Conservation (phyloP, 2,888 invertebrate genomes). For the Pomacea canaliculata region DNA sequence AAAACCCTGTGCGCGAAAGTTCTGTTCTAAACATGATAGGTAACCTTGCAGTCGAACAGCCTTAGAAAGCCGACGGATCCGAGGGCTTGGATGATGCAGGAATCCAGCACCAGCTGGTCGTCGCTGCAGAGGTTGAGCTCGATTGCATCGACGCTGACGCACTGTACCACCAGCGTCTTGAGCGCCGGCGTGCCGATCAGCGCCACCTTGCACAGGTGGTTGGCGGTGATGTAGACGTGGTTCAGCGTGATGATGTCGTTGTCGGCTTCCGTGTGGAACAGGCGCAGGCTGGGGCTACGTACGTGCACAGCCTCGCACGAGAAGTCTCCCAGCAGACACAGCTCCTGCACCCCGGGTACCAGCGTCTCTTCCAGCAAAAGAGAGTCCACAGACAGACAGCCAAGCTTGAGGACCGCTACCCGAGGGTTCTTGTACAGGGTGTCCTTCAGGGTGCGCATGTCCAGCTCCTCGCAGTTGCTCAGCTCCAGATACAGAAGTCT, state of each 20-base stretch:
- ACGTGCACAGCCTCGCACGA: slow-evolving; percentile 53
- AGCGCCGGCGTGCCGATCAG: slow-evolving; percentile 53
- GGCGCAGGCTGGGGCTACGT: slow-evolving; percentile 49
- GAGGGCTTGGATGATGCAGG: slow-evolving; percentile 54
- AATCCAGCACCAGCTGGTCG: slow-evolving; percentile 53
- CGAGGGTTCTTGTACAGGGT: slow-evolving; percentile 42
- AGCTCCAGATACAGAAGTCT: slow-evolving; percentile 47
- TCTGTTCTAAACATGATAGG: too few species aligned
- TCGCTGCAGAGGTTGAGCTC: slow-evolving; percentile 58
- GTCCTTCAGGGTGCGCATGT: slow-evolving; percentile 45
- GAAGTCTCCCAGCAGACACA: slow-evolving; percentile 54
- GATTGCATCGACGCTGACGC: slow-evolving; percentile 55
- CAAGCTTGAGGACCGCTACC: slow-evolving; percentile 44
- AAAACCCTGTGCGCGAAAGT: too few species aligned
- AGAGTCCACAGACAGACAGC: slow-evolving; percentile 52
- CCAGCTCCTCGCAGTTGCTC: slow-evolving; percentile 52
- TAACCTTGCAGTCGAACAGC: slow-evolving; percentile 53
- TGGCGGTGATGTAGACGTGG: slow-evolving; percentile 57
- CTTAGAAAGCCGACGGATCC: slow-evolving; percentile 54
- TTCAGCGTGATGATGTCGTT: slow-evolving; percentile 53
- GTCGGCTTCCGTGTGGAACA: slow-evolving; percentile 54
- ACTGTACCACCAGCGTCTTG: slow-evolving; percentile 54
- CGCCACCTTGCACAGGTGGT: slow-evolving; percentile 56
- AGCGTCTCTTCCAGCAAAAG: slow-evolving; percentile 48
- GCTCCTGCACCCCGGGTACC: slow-evolving; percentile 49